Percentiles rank a stretch among this genome's conserved stretches.
Conservation (phyloP, 23 tunicate genomes). For the Trididemnum nubilum region DNA sequence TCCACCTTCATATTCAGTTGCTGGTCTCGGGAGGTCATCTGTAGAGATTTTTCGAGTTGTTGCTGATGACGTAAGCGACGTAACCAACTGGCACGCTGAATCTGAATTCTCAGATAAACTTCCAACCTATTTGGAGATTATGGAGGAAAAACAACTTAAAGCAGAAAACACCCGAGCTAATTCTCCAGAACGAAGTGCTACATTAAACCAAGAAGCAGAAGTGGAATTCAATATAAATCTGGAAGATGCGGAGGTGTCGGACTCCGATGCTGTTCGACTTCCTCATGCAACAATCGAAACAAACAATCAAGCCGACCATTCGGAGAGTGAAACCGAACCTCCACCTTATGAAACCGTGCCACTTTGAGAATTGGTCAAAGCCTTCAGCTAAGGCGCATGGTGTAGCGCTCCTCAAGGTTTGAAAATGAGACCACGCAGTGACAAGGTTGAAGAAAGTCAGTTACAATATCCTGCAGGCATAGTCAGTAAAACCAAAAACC, state of each 20-base stretch:
- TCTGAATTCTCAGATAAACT: constrained; percentile 20
- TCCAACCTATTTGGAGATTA: constrained; percentile 28
- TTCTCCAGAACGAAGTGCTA: neutral
- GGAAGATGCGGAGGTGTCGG: neutral
- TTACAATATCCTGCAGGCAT: too few relatives aligned
- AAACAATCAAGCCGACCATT: neutral
- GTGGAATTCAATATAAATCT: neutral
- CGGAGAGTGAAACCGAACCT: neutral
- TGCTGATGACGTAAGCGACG: constrained; percentile 25
- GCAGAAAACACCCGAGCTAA: neutral
- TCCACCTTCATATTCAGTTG: constrained; percentile 31
- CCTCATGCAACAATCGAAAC: constrained; percentile 7
- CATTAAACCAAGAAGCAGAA: neutral
- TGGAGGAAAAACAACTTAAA: constrained; percentile 27
- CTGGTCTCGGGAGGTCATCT: neutral
- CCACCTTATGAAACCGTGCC: neutral
- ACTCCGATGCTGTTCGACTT: too few relatives aligned
- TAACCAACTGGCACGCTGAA: neutral
- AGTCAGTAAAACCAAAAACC: too few relatives aligned
- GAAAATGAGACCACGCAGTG: too few relatives aligned
- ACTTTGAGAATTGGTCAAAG: too few relatives aligned
- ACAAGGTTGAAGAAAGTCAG: too few relatives aligned
- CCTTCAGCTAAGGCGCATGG: too few relatives aligned
- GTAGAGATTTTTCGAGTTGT: constrained; percentile 17
- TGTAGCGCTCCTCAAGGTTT: too few relatives aligned